Conservation (phyloP, 2,888 invertebrate species). For the Heliconius ismenius region DNA sequence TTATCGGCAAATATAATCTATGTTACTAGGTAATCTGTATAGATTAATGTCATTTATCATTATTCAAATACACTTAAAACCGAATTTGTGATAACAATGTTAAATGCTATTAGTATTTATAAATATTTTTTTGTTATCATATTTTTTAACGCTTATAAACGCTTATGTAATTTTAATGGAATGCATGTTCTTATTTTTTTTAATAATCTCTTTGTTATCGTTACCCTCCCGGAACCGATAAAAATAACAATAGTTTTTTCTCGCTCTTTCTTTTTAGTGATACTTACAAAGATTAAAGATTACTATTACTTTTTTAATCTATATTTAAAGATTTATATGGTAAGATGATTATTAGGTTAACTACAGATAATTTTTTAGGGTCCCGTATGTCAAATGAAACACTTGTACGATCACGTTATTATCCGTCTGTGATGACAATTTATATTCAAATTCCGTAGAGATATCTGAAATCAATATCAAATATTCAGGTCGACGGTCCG, state of each 20-base stretch:
- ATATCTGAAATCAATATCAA: too few species aligned
- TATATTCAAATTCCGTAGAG: too few species aligned
- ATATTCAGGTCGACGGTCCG: too few species aligned
- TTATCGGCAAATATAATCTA: slow-evolving; percentile 5
- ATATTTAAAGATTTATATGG: too few species aligned
- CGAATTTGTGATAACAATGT: slow-evolving; percentile 1
- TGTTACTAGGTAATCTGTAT: not conserved
- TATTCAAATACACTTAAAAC: not conserved
- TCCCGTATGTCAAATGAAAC: too few species aligned
- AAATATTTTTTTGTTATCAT: not conserved
- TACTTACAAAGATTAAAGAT: too few species aligned
- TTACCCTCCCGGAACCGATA: not conserved
- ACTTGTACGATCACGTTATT: too few species aligned
- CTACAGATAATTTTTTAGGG: too few species aligned
- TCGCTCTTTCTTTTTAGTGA: not conserved
- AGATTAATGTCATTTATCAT: not conserved
- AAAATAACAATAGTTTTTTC: not conserved
- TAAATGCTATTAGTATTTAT: not conserved
- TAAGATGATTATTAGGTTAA: too few species aligned
- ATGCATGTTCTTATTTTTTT: not conserved
- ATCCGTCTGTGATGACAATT: too few species aligned
- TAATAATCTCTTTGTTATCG: not conserved
- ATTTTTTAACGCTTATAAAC: not conserved
- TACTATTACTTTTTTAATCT: too few species aligned
- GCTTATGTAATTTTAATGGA: not conserved